A percentile compares a stretch with the other conserved stretches of the same genome.
These are phyloP conservation scores for Tenthredo amoena DNA, from an alignment of 2,888 invertebrate genomes.

Conservation along the genomic window DNA sequence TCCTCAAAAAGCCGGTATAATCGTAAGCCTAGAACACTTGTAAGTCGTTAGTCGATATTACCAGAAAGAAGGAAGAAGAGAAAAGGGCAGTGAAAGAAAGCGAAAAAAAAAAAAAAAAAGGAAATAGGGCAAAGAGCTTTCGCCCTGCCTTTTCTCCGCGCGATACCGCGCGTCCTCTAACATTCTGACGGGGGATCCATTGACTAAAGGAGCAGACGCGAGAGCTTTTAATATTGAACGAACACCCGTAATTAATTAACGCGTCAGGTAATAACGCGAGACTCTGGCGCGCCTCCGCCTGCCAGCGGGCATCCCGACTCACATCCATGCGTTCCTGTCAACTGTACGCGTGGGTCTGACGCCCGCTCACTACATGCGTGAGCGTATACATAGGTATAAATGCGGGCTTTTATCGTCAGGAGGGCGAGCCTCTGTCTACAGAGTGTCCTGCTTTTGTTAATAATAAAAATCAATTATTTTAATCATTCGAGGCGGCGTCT, in stretches of 20 bases:
- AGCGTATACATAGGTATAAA: not conserved
- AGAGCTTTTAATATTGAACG: slow-evolving; percentile 46
- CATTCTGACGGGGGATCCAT: slow-evolving; percentile 6
- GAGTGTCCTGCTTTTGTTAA: not conserved
- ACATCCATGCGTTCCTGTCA: slow-evolving; percentile 39
- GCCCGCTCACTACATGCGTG: not conserved
- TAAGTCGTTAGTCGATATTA: slow-evolving; percentile 19
- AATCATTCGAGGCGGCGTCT: not conserved
- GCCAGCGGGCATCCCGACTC: slow-evolving; percentile 42
- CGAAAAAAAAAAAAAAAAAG: not conserved
- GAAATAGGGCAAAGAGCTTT: slow-evolving; percentile 12
- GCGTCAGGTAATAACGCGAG: slow-evolving; percentile 54
- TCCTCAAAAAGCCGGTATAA: not conserved
- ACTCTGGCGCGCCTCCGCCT: slow-evolving; percentile 38
- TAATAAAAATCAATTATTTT: not conserved
- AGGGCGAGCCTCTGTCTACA: not conserved
- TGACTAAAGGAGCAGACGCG: slow-evolving; percentile 26
- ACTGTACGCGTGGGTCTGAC: slow-evolving; percentile 22
- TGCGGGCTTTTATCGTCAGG: not conserved
- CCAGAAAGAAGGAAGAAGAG: not conserved
- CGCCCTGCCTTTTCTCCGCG: slow-evolving; percentile 4
- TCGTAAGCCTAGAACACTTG: slow-evolving; percentile 12
- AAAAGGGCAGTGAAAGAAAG: not conserved
- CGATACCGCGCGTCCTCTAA: not conserved
- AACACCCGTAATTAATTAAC: slow-evolving; percentile 60